Evolutionary conservation across 2,797 vertebrate genomes (phyloP).

Genomic region (Tolypeutes matacus): DNA sequence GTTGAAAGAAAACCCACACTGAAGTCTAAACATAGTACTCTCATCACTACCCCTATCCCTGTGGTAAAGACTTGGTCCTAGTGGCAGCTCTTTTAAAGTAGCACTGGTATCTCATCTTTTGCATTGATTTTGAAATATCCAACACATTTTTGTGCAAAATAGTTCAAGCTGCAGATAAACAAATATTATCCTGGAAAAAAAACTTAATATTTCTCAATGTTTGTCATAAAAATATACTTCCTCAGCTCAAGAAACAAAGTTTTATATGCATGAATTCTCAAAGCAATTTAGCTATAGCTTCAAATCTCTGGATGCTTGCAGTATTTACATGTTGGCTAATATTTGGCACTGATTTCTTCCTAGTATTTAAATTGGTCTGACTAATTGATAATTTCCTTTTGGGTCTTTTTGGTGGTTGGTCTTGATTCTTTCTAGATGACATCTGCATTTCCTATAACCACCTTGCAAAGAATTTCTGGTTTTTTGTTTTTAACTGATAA

Average conservation of each 20-base stretch:
- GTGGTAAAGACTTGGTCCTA: neutral
- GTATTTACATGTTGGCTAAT: slow-evolving; percentile 21
- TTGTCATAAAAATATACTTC: neutral
- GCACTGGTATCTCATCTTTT: neutral
- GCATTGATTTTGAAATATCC: neutral
- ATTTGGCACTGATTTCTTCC: slow-evolving; percentile 1
- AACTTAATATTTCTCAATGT: neutral
- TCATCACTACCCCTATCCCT: neutral
- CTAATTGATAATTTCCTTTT: neutral
- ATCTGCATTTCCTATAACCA: neutral
- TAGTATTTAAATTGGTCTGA: neutral
- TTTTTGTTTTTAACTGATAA: slow-evolving; percentile 22
- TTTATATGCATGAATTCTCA: neutral
- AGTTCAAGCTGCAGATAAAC: neutral
- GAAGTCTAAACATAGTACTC: neutral
- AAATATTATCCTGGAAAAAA: neutral
- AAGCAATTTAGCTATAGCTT: neutral
- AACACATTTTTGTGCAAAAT: neutral
- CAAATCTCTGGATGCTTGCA: neutral
- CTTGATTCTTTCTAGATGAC: slow-evolving; percentile 7
- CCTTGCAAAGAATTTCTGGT: neutral
- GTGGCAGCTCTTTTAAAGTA: neutral
- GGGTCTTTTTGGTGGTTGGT: neutral
- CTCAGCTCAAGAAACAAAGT: neutral
- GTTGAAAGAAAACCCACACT: slow-evolving; percentile 44